phyloP scores from a whole-genome alignment of 2,797 vertebrate species.

The Meriones psammophilus region DNA sequence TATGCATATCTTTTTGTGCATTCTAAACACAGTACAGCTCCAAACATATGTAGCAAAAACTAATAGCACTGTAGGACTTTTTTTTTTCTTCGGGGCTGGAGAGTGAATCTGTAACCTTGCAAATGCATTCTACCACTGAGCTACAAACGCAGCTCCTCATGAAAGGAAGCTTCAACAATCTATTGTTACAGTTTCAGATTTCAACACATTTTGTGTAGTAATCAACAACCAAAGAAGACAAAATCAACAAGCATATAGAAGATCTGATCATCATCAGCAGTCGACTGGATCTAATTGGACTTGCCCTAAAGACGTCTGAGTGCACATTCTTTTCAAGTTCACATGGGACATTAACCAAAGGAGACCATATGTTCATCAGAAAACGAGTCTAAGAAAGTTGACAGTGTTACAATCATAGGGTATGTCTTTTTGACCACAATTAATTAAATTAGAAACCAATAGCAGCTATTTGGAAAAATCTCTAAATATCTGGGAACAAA shows the following conservation, averaged over 20 bases:
- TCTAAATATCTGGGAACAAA: conserved; percentile 30
- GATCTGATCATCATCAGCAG: background rate
- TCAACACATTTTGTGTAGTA: conserved; percentile 31
- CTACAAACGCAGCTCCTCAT: background rate
- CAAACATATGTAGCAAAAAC: conserved; percentile 34
- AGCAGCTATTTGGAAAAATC: conserved; percentile 38
- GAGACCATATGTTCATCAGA: conserved; percentile 12
- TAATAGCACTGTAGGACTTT: conserved; percentile 15
- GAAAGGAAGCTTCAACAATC: conserved; percentile 11
- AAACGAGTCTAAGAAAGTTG: conserved; percentile 16
- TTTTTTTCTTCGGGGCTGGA: background rate
- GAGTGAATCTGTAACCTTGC: background rate
- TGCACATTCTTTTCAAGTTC: conserved; percentile 32
- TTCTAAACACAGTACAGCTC: background rate
- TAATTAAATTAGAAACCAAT: conserved; percentile 58
- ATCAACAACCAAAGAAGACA: conserved; percentile 18
- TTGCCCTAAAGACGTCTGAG: conserved; percentile 3
- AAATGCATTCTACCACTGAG: background rate
- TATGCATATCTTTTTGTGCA: background rate
- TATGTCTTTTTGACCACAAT: conserved; percentile 40
- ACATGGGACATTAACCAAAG: conserved; percentile 17
- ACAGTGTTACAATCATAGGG: conserved; percentile 43
- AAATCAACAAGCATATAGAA: conserved; percentile 35
- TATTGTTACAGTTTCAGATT: background rate
- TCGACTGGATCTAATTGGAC: background rate